Percentiles rank a stretch among this genome's conserved stretches.
phyloP scores from a whole-genome alignment of 2,888 invertebrate species.

The Acanthopleura granulata region DNA sequence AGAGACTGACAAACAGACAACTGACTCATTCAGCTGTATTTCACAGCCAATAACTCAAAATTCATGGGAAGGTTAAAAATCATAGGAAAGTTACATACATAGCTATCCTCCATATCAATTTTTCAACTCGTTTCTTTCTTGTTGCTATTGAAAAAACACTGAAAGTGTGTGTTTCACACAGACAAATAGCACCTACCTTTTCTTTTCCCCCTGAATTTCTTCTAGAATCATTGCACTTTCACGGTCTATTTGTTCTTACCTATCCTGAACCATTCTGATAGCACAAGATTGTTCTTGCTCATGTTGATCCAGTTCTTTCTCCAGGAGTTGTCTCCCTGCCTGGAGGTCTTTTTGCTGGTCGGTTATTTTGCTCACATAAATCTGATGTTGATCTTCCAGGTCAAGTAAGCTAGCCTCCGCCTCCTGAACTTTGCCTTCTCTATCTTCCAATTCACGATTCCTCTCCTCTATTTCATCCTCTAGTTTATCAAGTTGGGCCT shows the following conservation, averaged over 20 bases:
- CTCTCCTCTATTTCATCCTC: conserved; percentile 68
- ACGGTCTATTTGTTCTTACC: conserved; percentile 31
- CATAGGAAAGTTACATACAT: no score
- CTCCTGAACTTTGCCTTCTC: conserved; percentile 54
- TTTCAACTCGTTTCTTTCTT: no score
- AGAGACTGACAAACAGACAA: no score
- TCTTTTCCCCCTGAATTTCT: conserved; percentile 46
- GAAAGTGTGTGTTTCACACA: no score
- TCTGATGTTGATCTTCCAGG: conserved; percentile 3
- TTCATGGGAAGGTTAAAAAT: no score
- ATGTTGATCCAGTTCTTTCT: background rate
- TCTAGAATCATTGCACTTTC: conserved; percentile 39
- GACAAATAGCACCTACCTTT: conserved; percentile 39
- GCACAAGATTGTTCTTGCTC: background rate
- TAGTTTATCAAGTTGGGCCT: conserved; percentile 40
- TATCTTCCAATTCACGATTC: conserved; percentile 72
- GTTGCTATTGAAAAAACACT: no score
- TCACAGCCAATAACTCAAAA: no score
- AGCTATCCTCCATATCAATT: no score
- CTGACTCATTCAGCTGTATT: no score
- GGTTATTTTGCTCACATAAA: background rate
- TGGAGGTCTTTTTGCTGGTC: conserved; percentile 7
- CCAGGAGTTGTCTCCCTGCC: background rate
- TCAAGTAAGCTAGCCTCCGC: conserved; percentile 58
- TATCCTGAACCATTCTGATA: background rate